phyloP scores from a whole-genome alignment of 2,888 invertebrate genomes.

The Macrostomum cliftonense region DNA sequence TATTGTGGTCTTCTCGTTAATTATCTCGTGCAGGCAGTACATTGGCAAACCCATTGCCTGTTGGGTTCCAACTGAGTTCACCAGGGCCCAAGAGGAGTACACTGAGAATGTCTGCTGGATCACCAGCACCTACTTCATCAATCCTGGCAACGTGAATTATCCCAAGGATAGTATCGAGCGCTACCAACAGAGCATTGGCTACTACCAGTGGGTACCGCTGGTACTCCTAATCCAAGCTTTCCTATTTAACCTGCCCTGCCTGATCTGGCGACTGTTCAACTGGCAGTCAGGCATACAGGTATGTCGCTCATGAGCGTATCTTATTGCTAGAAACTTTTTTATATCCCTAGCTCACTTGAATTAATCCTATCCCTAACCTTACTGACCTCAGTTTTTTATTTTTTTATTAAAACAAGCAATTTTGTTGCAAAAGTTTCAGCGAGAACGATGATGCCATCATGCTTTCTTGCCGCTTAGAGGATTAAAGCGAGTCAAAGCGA shows the following conservation, averaged over 20 bases:
- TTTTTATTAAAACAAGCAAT: too few species aligned
- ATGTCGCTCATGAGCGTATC: too few species aligned
- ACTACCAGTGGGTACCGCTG: conserved; percentile 39
- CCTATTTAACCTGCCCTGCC: conserved; percentile 39
- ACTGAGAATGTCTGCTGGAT: conserved; percentile 43
- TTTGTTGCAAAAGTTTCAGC: too few species aligned
- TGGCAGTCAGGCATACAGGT: conserved; percentile 29
- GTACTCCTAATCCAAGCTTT: conserved; percentile 40
- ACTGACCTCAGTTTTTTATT: too few species aligned
- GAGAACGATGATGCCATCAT: too few species aligned
- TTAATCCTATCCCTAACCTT: too few species aligned
- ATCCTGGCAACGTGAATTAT: conserved; percentile 28
- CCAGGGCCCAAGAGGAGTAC: conserved; percentile 41
- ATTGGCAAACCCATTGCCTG: conserved; percentile 94
- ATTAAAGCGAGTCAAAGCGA: too few species aligned
- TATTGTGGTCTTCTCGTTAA: conserved; percentile 69
- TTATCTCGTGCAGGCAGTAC: conserved; percentile 80
- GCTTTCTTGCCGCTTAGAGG: too few species aligned
- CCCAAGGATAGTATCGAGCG: conserved; percentile 21
- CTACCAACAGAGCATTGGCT: conserved; percentile 31
- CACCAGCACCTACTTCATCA: conserved; percentile 41
- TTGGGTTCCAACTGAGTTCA: conserved; percentile 42
- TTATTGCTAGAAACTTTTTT: too few species aligned
- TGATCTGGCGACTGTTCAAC: conserved; percentile 40
- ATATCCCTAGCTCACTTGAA: too few species aligned